These are phyloP conservation scores for Chaetorhynchus papuensis DNA, from an alignment of 2,113 vertebrate genomes.

Conservation along the genomic window DNA sequence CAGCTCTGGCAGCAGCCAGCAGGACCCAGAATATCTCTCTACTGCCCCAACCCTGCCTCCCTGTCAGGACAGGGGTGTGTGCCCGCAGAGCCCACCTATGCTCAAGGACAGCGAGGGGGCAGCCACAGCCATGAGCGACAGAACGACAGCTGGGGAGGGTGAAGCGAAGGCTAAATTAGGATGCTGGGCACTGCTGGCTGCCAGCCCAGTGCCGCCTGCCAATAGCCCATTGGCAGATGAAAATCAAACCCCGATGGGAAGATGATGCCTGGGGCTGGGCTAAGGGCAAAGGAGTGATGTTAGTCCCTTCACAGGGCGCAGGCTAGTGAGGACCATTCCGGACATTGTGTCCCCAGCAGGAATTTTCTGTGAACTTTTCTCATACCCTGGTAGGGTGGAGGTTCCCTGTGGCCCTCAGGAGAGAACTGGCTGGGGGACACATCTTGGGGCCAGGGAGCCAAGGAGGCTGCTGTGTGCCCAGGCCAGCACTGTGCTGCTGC, in stretches of 20 bases:
- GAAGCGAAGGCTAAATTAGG: background rate
- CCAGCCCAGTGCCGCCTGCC: background rate
- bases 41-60: background rate
- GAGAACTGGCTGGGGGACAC: background rate
- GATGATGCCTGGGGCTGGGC: background rate
- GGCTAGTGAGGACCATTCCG: background rate
- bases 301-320: background rate
- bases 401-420: background rate
- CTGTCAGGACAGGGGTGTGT: background rate
- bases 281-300: background rate
- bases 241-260: background rate
- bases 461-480: fast-evolving
- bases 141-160: background rate
- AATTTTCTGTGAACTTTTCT: background rate
- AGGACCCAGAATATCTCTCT: background rate
- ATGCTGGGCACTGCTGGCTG: background rate
- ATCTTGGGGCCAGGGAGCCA: fast-evolving
- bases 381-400: background rate
- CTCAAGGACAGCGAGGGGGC: background rate
- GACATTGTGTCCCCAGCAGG: background rate
- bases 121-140: fast-evolving
- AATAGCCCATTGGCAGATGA: background rate
- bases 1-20: background rate
- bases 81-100: background rate
- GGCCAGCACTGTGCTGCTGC: background rate